Percentiles rank a stretch among this genome's conserved stretches.
Evolutionary conservation across 2,888 invertebrate species (phyloP).

Genomic region (Ormyrus rosae): DNA sequence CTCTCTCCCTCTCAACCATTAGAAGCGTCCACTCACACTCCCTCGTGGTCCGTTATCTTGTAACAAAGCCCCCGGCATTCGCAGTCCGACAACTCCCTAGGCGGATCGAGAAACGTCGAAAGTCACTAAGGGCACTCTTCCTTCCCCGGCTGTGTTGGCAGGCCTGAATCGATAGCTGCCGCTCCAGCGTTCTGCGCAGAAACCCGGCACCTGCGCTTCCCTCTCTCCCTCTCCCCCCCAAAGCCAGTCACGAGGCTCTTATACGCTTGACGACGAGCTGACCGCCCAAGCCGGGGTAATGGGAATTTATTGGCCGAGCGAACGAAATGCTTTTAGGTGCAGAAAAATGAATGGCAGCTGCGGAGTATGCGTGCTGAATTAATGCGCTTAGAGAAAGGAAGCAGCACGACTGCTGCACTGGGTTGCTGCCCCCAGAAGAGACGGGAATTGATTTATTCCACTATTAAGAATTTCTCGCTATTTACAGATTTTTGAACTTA

Average conservation of each 20-base stretch:
- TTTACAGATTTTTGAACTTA: too few species aligned
- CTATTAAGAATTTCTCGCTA: too few species aligned
- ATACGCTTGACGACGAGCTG: slow-evolving; percentile 38
- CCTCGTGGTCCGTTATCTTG: slow-evolving; percentile 46
- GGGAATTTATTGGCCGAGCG: neutral
- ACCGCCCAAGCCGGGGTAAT: neutral
- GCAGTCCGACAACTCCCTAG: slow-evolving; percentile 51
- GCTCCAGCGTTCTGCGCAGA: neutral
- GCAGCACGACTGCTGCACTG: too few species aligned
- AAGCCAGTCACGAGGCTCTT: slow-evolving; percentile 27
- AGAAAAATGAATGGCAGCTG: too few species aligned
- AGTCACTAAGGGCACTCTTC: slow-evolving; percentile 49
- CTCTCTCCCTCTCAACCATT: neutral
- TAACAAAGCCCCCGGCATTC: too few species aligned
- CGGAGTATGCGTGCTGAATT: too few species aligned
- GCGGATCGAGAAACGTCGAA: slow-evolving; percentile 50
- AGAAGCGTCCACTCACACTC: neutral
- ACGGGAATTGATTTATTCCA: too few species aligned
- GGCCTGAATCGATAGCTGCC: slow-evolving; percentile 69
- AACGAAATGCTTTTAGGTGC: neutral
- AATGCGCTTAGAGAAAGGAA: too few species aligned
- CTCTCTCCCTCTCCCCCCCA: neutral
- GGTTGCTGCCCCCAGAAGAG: too few species aligned
- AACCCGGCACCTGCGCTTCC: slow-evolving; percentile 1
- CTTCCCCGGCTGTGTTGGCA: slow-evolving; percentile 63